Evolutionary conservation across 2,113 vertebrate genomes (phyloP).

Genomic region (Hydrolagus affinis): DNA sequence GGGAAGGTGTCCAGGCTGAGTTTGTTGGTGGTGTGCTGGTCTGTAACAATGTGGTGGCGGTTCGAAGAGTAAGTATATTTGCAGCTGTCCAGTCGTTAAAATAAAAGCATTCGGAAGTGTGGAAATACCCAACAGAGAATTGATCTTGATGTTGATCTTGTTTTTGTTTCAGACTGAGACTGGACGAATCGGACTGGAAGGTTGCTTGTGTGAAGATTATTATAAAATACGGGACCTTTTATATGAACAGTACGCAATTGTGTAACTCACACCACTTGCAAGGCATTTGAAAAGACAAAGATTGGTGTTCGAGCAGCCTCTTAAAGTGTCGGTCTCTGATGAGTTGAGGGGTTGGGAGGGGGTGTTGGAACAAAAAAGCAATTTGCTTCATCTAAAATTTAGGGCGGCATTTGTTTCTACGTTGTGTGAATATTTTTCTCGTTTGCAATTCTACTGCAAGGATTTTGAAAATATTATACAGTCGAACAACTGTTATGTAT

Average conservation of each 20-base stretch:
- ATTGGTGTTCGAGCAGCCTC: not conserved
- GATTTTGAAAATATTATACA: constrained; percentile 1
- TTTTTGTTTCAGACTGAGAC: constrained; percentile 83
- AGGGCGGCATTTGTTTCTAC: not conserved
- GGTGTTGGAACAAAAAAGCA: no score
- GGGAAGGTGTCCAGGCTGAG: constrained; percentile 93
- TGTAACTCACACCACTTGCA: constrained; percentile 50
- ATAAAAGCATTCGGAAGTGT: not conserved
- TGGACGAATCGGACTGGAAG: constrained; percentile 91
- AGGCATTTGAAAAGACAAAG: not conserved
- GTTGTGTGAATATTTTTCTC: not conserved
- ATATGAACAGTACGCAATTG: constrained; percentile 93
- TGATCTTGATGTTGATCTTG: not conserved
- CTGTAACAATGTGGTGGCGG: constrained; percentile 96
- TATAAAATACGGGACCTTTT: constrained; percentile 96
- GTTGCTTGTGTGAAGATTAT: constrained; percentile 95
- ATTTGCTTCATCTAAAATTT: not conserved
- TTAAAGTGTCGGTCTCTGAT: not conserved
- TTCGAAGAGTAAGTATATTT: constrained; percentile 75
- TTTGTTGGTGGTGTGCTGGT: constrained; percentile 96
- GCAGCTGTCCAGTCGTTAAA: not conserved
- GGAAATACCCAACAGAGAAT: not conserved
- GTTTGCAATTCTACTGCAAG: not conserved
- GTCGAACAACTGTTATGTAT: constrained; percentile 1
- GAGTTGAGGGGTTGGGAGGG: no score